These are phyloP conservation scores for Sardinella longiceps DNA, from an alignment of 2,797 vertebrate genomes.

Conservation along the genomic window DNA sequence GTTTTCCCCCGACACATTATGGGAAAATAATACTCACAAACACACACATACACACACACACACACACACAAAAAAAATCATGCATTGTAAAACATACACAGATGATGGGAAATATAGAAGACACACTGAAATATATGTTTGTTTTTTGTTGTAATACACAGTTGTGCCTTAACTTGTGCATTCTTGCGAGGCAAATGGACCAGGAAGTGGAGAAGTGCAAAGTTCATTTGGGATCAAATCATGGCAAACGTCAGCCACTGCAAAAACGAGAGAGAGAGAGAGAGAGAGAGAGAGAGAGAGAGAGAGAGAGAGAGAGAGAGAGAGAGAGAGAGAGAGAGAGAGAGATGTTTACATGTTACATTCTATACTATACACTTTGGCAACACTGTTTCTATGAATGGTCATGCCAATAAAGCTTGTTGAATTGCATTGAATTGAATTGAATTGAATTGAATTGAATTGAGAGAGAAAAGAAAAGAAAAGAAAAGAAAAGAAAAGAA, in stretches of 20 bases:
- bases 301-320: not conserved
- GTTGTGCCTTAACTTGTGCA: slow-evolving; percentile 21
- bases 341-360: not conserved
- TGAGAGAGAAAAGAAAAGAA: not conserved
- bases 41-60: not conserved
- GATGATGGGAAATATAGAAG: not conserved
- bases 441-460: no score
- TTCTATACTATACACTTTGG: no score
- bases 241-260: slow-evolving; percentile 78
- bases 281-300: not conserved
- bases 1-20: not conserved
- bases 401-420: no score
- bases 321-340: not conserved
- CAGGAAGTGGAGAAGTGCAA: not conserved
- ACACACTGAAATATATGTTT: not conserved
- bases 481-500: not conserved
- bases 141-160: not conserved
- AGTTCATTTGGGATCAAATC: slow-evolving; percentile 58
- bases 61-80: not conserved
- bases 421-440: no score
- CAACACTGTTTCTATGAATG: no score
- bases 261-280: slow-evolving; percentile 22
- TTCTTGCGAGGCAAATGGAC: not conserved
- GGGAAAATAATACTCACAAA: slow-evolving; percentile 9
- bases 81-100: slow-evolving; percentile 19